These are phyloP conservation scores for Amphiura filiformis DNA, from an alignment of 35 echinoderm and acorn worm genomes.

Conservation along the genomic window DNA sequence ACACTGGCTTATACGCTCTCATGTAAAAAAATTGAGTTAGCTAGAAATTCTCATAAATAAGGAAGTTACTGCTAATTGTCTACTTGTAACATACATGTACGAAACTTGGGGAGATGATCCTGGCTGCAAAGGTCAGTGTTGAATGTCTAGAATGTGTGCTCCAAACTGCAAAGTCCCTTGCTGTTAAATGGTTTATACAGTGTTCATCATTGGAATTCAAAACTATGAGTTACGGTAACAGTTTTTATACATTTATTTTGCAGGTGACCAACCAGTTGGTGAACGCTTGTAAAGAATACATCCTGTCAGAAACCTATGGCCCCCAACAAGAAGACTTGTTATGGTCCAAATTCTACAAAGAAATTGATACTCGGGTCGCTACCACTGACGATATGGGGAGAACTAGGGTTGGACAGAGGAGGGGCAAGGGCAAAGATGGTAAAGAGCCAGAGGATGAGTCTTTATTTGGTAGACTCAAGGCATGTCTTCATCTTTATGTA, in stretches of 20 bases:
- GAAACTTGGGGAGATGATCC: too few relatives aligned
- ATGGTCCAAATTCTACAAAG: constrained; percentile 86
- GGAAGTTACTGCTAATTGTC: too few relatives aligned
- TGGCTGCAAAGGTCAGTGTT: too few relatives aligned
- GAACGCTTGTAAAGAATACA: constrained; percentile 95
- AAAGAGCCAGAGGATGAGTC: constrained; percentile 61
- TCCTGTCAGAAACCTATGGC: constrained; percentile 59
- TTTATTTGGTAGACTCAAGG: constrained; percentile 87
- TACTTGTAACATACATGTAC: too few relatives aligned
- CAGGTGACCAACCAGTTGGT: constrained; percentile 98
- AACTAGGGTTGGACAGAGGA: constrained; percentile 20
- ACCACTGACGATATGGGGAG: constrained; percentile 52
- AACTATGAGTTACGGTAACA: too few relatives aligned
- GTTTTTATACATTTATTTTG: neutral
- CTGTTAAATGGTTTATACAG: too few relatives aligned
- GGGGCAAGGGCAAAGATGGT: constrained; percentile 52
- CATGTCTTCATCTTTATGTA: constrained; percentile 91
- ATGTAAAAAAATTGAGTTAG: too few relatives aligned
- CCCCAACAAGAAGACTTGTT: constrained; percentile 68
- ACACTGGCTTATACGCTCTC: too few relatives aligned
- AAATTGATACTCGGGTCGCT: constrained; percentile 61
- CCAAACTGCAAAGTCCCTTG: too few relatives aligned
- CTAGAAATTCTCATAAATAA: too few relatives aligned
- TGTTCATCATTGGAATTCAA: too few relatives aligned
- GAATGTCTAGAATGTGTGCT: too few relatives aligned